A percentile compares a stretch with the other conserved stretches of the same genome.
Evolutionary conservation across 2,888 invertebrate species (phyloP).

Genomic region (Erebia palarica): DNA sequence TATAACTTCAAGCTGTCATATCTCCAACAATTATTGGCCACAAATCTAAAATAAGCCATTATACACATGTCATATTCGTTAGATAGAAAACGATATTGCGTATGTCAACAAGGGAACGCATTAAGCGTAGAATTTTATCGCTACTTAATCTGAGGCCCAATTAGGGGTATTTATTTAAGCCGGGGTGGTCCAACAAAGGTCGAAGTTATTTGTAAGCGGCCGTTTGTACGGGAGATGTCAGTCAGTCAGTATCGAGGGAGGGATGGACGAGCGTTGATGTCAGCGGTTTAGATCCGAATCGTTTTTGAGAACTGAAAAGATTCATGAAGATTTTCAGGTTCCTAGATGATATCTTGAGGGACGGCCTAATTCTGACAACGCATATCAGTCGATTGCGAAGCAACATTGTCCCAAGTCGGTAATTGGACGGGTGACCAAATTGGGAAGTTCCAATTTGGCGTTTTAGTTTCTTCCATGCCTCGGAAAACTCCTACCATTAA

Average conservation of each 20-base stretch:
- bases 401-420: no score
- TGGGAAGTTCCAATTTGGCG: no score
- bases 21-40: conserved; percentile 3
- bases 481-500: no score
- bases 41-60: conserved; percentile 5
- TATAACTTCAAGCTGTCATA: conserved; percentile 15
- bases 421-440: no score
- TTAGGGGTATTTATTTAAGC: conserved; percentile 70
- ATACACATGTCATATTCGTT: conserved; percentile 24
- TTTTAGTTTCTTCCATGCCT: no score
- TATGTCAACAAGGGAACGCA: conserved; percentile 55
- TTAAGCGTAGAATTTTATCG: conserved; percentile 64
- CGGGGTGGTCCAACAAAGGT: conserved; percentile 67
- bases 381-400: no score
- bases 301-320: no score
- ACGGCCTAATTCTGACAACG: no score
- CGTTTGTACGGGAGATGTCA: conserved; percentile 58
- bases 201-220: conserved; percentile 48
- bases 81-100: conserved; percentile 27
- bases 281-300: conserved; percentile 37
- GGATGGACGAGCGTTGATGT: conserved; percentile 44
- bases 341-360: no score
- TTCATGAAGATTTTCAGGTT: no score
- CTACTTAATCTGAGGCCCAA: conserved; percentile 65
- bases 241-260: conserved; percentile 65